Percentiles rank a stretch among this genome's conserved stretches.
These are phyloP conservation scores for Pelochelys cantorii DNA, from an alignment of 2,797 vertebrate genomes.

Conservation along the genomic window DNA sequence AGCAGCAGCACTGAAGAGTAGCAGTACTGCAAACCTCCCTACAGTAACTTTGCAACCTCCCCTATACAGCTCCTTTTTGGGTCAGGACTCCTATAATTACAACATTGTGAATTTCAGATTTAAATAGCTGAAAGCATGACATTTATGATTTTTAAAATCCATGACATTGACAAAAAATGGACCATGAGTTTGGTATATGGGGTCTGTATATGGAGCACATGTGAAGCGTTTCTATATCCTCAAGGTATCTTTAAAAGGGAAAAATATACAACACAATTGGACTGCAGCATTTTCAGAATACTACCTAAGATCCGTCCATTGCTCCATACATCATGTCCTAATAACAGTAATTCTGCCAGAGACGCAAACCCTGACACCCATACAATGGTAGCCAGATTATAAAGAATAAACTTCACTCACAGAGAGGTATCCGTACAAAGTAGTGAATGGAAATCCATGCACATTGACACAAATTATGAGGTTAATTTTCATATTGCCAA, in stretches of 20 bases:
- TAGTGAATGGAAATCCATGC: background rate
- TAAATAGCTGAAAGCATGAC: too few relatives aligned
- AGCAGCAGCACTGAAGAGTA: too few relatives aligned
- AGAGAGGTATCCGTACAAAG: background rate
- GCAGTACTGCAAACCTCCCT: too few relatives aligned
- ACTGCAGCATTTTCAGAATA: background rate
- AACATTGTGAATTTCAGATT: too few relatives aligned
- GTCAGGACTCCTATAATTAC: too few relatives aligned
- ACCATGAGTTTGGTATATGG: too few relatives aligned
- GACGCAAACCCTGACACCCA: background rate
- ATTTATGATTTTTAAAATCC: too few relatives aligned
- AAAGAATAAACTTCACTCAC: background rate
- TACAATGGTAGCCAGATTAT: background rate
- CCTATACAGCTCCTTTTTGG: too few relatives aligned
- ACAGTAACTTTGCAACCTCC: too few relatives aligned
- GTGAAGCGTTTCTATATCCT: background rate
- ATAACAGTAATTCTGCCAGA: conserved; percentile 13
- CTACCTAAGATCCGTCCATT: conserved; percentile 35
- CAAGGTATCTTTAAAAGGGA: conserved; percentile 2
- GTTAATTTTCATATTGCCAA: conserved; percentile 1
- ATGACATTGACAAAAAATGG: too few relatives aligned
- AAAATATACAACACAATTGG: background rate
- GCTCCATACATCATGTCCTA: conserved; percentile 19
- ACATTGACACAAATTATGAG: background rate
- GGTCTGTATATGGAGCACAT: background rate